Percentiles rank a stretch among this genome's conserved stretches.
phyloP scores from a whole-genome alignment of 2,113 vertebrate species.

The Hyperopisus bebe region DNA sequence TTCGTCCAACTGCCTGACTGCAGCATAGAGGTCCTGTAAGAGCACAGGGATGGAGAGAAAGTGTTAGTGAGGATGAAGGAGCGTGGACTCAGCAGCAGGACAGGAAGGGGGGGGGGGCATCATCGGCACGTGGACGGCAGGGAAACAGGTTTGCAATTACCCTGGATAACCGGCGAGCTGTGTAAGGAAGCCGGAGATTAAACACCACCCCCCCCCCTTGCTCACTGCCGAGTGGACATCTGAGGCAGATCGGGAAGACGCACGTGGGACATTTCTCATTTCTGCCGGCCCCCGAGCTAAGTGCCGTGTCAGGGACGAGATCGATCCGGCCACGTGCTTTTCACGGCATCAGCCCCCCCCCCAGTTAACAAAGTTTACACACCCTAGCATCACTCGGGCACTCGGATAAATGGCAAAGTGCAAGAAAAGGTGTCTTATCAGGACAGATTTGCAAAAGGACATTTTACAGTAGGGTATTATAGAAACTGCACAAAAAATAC shows the following conservation, averaged over 20 bases:
- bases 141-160: conserved; percentile 25
- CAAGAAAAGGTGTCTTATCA: background rate
- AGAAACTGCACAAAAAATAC: background rate
- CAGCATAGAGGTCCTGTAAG: background rate
- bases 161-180: conserved; percentile 36
- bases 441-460: background rate
- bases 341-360: background rate
- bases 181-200: conserved; percentile 38
- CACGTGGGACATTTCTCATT: background rate
- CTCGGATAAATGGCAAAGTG: background rate
- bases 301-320: background rate
- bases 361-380: background rate
- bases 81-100: background rate
- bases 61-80: background rate
- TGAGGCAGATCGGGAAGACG: conserved; percentile 17
- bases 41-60: background rate
- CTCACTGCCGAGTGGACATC: conserved; percentile 36
- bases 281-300: background rate
- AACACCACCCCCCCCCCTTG: conserved; percentile 37
- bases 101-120: background rate
- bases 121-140: background rate
- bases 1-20: background rate
- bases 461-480: background rate
- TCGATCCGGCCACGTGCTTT: background rate
- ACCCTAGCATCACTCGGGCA: background rate